Percentiles rank a stretch among this genome's conserved stretches.
These are phyloP conservation scores for Ptyas mucosa DNA, from an alignment of 2,113 vertebrate genomes.

Conservation along the genomic window DNA sequence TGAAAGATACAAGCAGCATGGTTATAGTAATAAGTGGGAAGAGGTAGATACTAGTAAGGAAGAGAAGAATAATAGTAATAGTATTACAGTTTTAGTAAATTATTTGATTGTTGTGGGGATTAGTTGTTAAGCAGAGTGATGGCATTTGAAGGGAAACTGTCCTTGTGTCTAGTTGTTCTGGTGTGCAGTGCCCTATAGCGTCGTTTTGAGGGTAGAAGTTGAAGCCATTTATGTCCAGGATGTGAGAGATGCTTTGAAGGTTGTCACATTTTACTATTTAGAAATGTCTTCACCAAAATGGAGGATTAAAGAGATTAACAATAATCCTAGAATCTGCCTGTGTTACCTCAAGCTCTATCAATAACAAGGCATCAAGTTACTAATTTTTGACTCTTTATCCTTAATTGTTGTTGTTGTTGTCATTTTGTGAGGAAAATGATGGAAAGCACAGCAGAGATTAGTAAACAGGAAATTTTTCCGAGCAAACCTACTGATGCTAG, in stretches of 20 bases:
- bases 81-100: too few species aligned
- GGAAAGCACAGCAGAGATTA: background rate
- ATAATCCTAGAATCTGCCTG: background rate
- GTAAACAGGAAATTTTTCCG: background rate
- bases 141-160: too few species aligned
- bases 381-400: background rate
- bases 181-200: too few species aligned
- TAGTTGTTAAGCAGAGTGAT: too few species aligned
- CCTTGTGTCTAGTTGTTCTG: too few species aligned
- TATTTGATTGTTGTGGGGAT: too few species aligned
- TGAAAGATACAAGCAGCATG: too few species aligned
- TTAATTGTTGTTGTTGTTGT: background rate
- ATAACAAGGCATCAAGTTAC: background rate
- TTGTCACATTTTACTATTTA: background rate
- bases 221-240: too few species aligned
- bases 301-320: slow-evolving; percentile 9
- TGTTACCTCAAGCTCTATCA: background rate
- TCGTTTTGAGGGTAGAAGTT: too few species aligned
- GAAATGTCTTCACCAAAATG: background rate
- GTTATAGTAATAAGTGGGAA: too few species aligned
- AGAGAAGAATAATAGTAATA: too few species aligned
- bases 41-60: too few species aligned
- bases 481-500: background rate
- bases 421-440: background rate
- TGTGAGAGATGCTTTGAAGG: slow-evolving; percentile 12